Base-by-base conservation (phyloP, 2,113 vertebrate species). In the Microtus montanus region DNA sequence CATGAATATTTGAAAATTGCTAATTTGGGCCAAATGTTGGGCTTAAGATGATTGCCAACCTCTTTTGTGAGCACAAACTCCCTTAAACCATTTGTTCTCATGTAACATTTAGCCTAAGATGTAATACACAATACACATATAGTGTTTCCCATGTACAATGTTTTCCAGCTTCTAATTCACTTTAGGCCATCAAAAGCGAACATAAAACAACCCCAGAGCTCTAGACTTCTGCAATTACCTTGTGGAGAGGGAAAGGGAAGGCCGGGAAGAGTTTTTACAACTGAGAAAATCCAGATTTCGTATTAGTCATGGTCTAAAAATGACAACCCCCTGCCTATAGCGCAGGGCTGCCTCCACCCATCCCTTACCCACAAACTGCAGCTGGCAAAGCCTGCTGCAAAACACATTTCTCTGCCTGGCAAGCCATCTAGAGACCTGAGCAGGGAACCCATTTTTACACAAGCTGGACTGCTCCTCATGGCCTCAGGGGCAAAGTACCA, bases 221-320 rank as follows among this genome's bases (percentile, higher is more conserved):
- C 95, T 96, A 94, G 93, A 91, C 80, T 96, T 97, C 73, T 74
- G 94, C 95, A 97, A 80, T 97, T 97, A 96, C 90, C 93, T 96
- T 96, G 85, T 79, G 88, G 93, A 97, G 68, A 92, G 80, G 93
- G 97, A 96, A 95, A 94, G 58, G 92, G 90, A 96, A 96, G 94
- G 97, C 91, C 64, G 28, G 95, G 95, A 97, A 98, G 97, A 97
- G 97, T 90, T 98, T 96, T 96, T 96, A 97, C 92, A 98, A 96
- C 80, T 87, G 96, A 97, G 88, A 96, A 98, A 96, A 97, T 87
- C 96, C 97, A 97, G 96, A 96, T 98, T 97, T 97, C 95, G 95
- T 94, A 95, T 97, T 97, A 96, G 97, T 97, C 96, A 97, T 93
- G 96, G 94, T 97, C 94, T 97, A 97, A 97, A 98, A 97, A 96